Base-by-base conservation (phyloP, 2,113 vertebrate genomes). In the Caloenas nicobarica region DNA sequence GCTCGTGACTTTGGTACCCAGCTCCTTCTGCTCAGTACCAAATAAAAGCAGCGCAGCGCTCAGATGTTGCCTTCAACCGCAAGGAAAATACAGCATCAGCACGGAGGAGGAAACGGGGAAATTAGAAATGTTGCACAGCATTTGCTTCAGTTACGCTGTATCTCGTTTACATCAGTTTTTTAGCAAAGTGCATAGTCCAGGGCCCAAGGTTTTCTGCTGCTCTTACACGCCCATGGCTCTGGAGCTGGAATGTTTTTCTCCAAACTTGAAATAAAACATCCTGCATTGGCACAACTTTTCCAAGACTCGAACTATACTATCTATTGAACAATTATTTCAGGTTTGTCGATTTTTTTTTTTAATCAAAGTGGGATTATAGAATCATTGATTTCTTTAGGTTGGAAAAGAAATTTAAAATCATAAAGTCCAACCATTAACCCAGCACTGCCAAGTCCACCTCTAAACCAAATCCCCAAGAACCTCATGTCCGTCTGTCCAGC, bases 81-180 rank as follows among this genome's bases (percentile, higher is more conserved):
- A 0, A 10, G 70, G 69, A 8, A 71, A 61, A 50, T 1, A 7
- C 0, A 68, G 54, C 26, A 15, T 16, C 4, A 4, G 36, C 29
- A 17, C 6, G 16, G 28, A 18, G 51, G 25, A 16, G 64, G 81
- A 29, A 68, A 50, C 6, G 40, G 10, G 48, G 29, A 46, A 24
- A 50, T 13, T 24, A 24, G 19, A 50, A 50, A 24, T 24, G 22
- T 50, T 4, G 34, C 68, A 1, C 31, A 2, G 26, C 4, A 1
- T 3, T 28, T 18, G 51, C 61, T 36, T 7, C 34, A 12, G 19
- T 4, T 17, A 31, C 33, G 3, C 4, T 0, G 1, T 1, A 1
- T 15, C 40, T 19, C 19, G 8, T 23, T 40, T 6, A 5, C 21
- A 34, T 6, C 46, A 7, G 9, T 2, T 13, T 58, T 54, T 53